phyloP scores from a whole-genome alignment of 2,113 vertebrate genomes.

The Nymphicus hollandicus region DNA sequence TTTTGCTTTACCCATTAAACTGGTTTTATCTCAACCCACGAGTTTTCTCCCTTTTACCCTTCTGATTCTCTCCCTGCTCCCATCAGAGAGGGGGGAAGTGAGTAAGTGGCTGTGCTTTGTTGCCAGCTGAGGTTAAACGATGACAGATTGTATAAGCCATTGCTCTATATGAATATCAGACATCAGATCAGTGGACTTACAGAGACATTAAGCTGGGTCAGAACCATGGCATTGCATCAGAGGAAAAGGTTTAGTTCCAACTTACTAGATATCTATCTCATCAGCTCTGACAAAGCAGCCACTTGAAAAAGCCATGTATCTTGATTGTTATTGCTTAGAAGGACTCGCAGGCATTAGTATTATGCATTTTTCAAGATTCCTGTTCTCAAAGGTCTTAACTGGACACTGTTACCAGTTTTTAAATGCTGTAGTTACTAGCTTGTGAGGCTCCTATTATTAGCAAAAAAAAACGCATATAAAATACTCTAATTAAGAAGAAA shows the following conservation, averaged over 20 bases:
- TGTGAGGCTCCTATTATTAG: neutral
- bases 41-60: neutral
- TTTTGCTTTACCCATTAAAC: neutral
- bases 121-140: neutral
- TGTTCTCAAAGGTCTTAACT: neutral
- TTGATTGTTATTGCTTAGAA: constrained; percentile 15
- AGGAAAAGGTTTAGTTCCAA: neutral
- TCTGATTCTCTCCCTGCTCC: neutral
- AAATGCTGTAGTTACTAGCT: neutral
- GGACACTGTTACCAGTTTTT: neutral
- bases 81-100: neutral
- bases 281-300: neutral
- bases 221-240: neutral
- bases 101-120: neutral
- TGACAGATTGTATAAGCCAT: neutral
- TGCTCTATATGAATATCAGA: neutral
- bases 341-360: neutral
- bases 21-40: neutral
- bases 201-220: neutral
- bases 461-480: constrained; percentile 25
- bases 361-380: neutral
- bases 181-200: neutral
- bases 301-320: neutral
- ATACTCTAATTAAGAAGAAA: neutral
- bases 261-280: neutral